Conservation (phyloP, 2,797 vertebrate species). For the Typhlichthys subterraneus region DNA sequence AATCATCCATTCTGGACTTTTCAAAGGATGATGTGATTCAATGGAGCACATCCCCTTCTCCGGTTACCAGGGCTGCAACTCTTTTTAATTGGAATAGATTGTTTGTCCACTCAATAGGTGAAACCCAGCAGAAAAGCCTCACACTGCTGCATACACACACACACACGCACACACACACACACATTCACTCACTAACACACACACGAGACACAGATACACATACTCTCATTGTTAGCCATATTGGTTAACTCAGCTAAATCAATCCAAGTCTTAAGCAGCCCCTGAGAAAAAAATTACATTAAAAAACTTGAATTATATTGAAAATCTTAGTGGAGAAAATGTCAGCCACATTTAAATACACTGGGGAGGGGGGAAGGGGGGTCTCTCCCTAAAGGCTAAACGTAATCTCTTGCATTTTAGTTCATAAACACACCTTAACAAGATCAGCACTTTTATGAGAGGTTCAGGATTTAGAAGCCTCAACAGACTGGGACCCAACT, state of each 20-base stretch:
- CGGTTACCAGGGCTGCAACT: conserved; percentile 54
- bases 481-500: too few species aligned
- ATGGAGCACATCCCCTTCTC: conserved; percentile 52
- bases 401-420: too few species aligned
- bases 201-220: conserved; percentile 2
- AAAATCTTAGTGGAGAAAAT: too few species aligned
- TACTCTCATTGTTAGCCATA: background rate
- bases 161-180: conserved; percentile 19
- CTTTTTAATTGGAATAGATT: conserved; percentile 76
- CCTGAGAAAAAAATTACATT: background rate
- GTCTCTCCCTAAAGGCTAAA: too few species aligned
- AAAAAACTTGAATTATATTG: background rate
- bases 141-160: conserved; percentile 11
- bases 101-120: conserved; percentile 69
- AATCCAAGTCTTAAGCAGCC: conserved; percentile 3
- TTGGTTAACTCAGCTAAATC: conserved; percentile 15
- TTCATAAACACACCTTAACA: too few species aligned
- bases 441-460: too few species aligned
- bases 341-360: too few species aligned
- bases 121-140: conserved; percentile 64
- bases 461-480: too few species aligned
- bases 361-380: too few species aligned
- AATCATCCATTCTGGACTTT: conserved; percentile 57
- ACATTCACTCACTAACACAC: conserved; percentile 9
- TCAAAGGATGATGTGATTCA: conserved; percentile 69